Evolutionary conservation across 2,797 vertebrate species (phyloP), one percentile per base, ranked within the genome.

Genomic region (Cyclura pinguis): DNA sequence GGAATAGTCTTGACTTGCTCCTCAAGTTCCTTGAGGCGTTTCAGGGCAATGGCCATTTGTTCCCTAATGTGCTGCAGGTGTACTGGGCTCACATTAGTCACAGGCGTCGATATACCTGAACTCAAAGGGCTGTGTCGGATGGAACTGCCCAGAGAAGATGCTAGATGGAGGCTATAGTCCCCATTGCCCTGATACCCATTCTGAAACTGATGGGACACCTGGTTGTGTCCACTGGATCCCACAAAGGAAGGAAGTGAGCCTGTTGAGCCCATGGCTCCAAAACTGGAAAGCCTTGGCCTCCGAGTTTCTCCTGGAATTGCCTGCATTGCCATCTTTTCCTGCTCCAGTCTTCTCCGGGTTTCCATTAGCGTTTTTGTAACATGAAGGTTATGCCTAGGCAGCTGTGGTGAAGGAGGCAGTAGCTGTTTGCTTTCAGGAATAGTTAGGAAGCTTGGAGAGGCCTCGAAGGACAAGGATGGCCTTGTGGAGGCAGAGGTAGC

Each of bases 331-430:
- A 97, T 94, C 84, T 97, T 98, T 94, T 99, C 99, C 97, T 99
- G 98, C 86, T 99, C 99, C 0, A 99, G 97, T 27, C 99, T 97
- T 42, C 98, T 97, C 12, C 99, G 98, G 0, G 99, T 99, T 97
- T 99, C 99, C 99, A 99, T 99, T 81, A 99, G 98, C 0, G 99
- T 99, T 97, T 98, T 99, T 95, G 99, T 99, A 94, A 99, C 99
- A 93, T 98, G 98, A 87, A 98, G 97, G 95, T 99, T 99, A 96
- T 98, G 98, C 57, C 97, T 97, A 80, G 97, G 97, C 89, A 96
- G 94, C 87, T 98, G 96, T 0, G 98, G 99, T 0, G 98, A 99
- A 4, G 98, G 98, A 76, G 98, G 98, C 2, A 98, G 98, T 91
- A 98, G 97, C 67, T 98, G 97, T 89, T 97, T 98, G 67, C 96